A percentile compares a stretch with the other conserved stretches of the same genome.
Evolutionary conservation across 1,140 invertebrate species (phyloP).

Genomic region (Danaus melanippus): DNA sequence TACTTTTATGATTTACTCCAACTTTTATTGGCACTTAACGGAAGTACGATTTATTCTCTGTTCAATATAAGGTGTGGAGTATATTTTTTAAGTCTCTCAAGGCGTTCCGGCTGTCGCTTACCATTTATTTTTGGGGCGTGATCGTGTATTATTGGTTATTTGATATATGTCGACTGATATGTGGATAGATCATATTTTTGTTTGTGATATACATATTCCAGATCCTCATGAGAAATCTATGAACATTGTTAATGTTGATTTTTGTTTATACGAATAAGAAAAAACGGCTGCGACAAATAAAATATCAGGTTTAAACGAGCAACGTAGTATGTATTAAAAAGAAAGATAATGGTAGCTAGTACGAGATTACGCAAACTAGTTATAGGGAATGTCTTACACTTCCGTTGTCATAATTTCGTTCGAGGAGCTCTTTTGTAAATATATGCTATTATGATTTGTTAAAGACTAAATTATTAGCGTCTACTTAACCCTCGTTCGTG

Average conservation of each 20-base stretch:
- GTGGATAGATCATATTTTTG: too few species aligned
- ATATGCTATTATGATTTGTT: too few species aligned
- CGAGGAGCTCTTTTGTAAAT: too few species aligned
- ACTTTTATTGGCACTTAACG: constrained; percentile 72
- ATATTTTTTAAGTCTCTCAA: constrained; percentile 55
- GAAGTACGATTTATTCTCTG: constrained; percentile 68
- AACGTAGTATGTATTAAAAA: neutral
- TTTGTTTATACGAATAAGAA: too few species aligned
- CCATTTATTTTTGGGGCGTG: constrained; percentile 41
- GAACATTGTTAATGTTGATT: too few species aligned
- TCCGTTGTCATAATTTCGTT: too few species aligned
- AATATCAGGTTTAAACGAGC: neutral
- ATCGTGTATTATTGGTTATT: constrained; percentile 5
- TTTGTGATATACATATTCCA: too few species aligned
- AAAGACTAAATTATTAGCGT: neutral
- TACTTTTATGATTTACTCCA: constrained; percentile 71
- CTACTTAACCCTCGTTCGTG: constrained; percentile 23
- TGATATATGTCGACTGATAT: neutral
- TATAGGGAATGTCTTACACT: too few species aligned
- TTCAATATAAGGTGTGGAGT: constrained; percentile 64
- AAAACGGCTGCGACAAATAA: constrained; percentile 1
- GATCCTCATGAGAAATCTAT: too few species aligned
- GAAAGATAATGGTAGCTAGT: too few species aligned
- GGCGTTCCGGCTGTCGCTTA: constrained; percentile 42
- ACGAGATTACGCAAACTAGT: too few species aligned